Evolutionary conservation across 2,888 invertebrate genomes (phyloP).

Genomic region (Scaeva pyrastri): DNA sequence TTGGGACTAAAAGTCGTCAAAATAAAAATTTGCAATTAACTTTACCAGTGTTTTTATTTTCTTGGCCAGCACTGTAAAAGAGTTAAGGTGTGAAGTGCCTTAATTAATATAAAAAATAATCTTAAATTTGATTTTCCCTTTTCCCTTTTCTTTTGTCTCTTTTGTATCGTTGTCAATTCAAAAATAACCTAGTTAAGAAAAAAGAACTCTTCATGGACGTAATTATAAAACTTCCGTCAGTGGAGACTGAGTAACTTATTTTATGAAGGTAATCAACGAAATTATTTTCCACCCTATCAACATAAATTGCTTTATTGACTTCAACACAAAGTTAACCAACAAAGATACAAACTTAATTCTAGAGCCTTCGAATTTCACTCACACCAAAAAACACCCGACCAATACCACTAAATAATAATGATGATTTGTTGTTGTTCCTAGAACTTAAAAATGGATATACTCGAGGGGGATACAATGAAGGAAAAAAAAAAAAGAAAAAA

Average conservation of each 20-base stretch:
- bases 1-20: too few species aligned
- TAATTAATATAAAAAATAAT: background rate
- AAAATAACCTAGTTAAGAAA: constrained; percentile 15
- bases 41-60: too few species aligned
- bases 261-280: constrained; percentile 51
- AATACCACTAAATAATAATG: background rate
- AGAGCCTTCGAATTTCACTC: background rate
- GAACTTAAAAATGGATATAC: constrained; percentile 2
- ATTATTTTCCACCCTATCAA: constrained; percentile 43
- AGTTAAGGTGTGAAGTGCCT: background rate
- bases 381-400: too few species aligned
- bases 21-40: too few species aligned
- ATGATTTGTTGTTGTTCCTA: background rate
- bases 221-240: constrained; percentile 44
- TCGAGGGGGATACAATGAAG: background rate
- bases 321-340: constrained; percentile 22
- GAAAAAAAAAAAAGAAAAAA: background rate
- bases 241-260: constrained; percentile 41
- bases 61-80: background rate
- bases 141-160: background rate
- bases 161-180: constrained; percentile 13
- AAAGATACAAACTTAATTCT: constrained; percentile 9
- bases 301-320: constrained; percentile 48
- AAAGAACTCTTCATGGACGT: constrained; percentile 21
- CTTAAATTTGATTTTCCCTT: constrained; percentile 9